A percentile compares a stretch with the other conserved stretches of the same genome.
phyloP scores from a whole-genome alignment of 1,140 invertebrate genomes.

The Luehdorfia chinensis region DNA sequence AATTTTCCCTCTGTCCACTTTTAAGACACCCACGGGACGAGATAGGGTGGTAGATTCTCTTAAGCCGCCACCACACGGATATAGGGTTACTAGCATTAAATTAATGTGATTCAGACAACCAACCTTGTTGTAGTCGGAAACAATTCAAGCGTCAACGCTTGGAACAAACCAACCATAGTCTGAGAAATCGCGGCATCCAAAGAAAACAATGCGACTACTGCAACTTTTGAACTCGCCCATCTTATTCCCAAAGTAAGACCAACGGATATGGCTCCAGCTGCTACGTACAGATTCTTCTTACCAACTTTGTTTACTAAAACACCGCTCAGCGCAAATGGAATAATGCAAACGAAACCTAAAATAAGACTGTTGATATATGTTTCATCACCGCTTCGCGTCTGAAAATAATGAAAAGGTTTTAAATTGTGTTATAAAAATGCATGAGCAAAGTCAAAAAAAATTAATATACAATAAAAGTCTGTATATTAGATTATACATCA shows the following conservation, averaged over 20 bases:
- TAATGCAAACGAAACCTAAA: conserved; percentile 40
- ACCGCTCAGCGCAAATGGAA: conserved; percentile 46
- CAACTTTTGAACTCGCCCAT: conserved; percentile 34
- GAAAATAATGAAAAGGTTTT: conserved; percentile 30
- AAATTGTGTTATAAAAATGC: background rate
- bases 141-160: conserved; percentile 66
- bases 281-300: conserved; percentile 43
- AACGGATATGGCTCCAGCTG: conserved; percentile 22
- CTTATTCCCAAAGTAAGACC: conserved; percentile 30
- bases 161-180: conserved; percentile 54
- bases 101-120: too few species aligned
- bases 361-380: conserved; percentile 64
- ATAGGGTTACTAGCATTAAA: too few species aligned
- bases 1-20: too few species aligned
- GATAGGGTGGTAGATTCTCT: too few species aligned
- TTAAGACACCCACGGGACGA: too few species aligned
- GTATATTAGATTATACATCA: too few species aligned
- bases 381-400: conserved; percentile 49
- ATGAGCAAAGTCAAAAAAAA: too few species aligned
- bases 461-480: too few species aligned
- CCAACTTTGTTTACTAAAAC: conserved; percentile 56
- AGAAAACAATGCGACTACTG: conserved; percentile 58
- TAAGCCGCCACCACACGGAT: too few species aligned
- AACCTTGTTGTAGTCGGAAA: conserved; percentile 77
- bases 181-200: conserved; percentile 57